These are phyloP conservation scores for Pyrgus malvae DNA, from an alignment of 2,888 invertebrate genomes.

Conservation along the genomic window DNA sequence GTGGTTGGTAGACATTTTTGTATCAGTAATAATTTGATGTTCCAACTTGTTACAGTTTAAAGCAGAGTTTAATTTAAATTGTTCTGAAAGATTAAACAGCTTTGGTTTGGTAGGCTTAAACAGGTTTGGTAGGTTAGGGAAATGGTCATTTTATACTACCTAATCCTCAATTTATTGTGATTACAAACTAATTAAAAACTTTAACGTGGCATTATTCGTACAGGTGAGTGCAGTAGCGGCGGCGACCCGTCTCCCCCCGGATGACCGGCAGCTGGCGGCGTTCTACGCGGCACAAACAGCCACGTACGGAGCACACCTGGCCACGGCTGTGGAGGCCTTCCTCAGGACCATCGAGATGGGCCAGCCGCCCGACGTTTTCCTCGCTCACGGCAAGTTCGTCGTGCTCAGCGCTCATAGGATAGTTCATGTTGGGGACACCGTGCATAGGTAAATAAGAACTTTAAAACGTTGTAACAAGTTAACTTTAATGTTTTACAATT, in stretches of 20 bases:
- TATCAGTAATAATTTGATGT: background rate
- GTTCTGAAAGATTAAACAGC: too few relatives aligned
- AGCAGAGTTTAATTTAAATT: too few relatives aligned
- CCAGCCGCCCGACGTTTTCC: slow-evolving; percentile 95
- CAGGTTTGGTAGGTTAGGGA: too few relatives aligned
- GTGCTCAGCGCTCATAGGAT: slow-evolving; percentile 96
- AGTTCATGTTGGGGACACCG: slow-evolving; percentile 96
- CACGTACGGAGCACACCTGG: slow-evolving; percentile 91
- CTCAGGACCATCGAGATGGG: slow-evolving; percentile 95
- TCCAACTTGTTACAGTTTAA: too few relatives aligned
- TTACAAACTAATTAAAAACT: too few relatives aligned
- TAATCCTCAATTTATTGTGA: too few relatives aligned
- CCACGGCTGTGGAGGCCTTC: slow-evolving; percentile 95
- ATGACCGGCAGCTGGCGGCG: slow-evolving; percentile 91
- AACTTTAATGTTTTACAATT: too few relatives aligned
- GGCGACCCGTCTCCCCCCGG: slow-evolving; percentile 84
- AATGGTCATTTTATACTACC: too few relatives aligned
- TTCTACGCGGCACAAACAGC: slow-evolving; percentile 95
- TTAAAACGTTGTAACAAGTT: too few relatives aligned
- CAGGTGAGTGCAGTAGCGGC: slow-evolving; percentile 78
- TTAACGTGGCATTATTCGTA: background rate
- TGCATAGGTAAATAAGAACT: slow-evolving; percentile 83
- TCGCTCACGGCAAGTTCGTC: slow-evolving; percentile 96
- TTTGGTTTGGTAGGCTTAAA: too few relatives aligned
- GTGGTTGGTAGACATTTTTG: too few relatives aligned